Conservation (phyloP, 2,113 vertebrate genomes). For the Jacana jacana region DNA sequence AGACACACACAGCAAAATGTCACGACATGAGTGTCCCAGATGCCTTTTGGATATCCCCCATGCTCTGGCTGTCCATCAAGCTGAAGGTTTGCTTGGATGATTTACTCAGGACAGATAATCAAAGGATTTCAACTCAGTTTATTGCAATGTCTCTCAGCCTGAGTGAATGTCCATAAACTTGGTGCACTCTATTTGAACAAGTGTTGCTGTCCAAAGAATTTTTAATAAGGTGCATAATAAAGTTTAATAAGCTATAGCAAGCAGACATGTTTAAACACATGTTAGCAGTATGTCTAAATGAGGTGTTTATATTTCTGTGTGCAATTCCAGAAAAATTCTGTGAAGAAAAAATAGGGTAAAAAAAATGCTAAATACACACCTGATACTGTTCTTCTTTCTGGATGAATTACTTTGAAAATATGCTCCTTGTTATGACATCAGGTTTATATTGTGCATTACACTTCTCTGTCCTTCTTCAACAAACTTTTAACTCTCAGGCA, state of each 20-base stretch:
- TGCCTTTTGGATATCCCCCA: background rate
- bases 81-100: background rate
- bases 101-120: background rate
- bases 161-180: background rate
- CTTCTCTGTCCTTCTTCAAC: background rate
- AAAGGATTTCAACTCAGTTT: background rate
- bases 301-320: background rate
- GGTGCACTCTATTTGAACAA: conserved; percentile 10
- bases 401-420: background rate
- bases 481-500: background rate
- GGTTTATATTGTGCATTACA: background rate
- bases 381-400: background rate
- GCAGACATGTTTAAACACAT: background rate
- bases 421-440: background rate
- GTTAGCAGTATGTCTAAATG: background rate
- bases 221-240: conserved; percentile 33
- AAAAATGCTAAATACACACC: background rate
- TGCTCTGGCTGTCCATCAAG: background rate
- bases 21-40: background rate
- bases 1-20: background rate
- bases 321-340: background rate
- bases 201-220: background rate
- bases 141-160: background rate
- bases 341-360: background rate
- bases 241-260: conserved; percentile 17